phyloP scores from a whole-genome alignment of 2,797 vertebrate species.

The Semotilus atromaculatus region DNA sequence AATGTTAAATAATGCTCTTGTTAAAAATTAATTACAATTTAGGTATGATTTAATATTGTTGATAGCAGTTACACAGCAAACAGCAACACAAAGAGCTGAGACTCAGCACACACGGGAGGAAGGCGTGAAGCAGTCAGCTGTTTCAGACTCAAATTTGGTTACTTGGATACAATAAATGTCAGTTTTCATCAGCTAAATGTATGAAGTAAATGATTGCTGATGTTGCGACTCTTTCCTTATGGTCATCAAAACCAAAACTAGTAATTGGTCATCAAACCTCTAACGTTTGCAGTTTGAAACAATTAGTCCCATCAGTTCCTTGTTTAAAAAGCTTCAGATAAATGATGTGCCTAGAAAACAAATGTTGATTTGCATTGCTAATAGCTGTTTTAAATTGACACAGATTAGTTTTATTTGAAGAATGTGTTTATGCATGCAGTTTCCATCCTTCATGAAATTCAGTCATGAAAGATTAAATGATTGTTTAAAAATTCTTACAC shows the following conservation, averaged over 20 bases:
- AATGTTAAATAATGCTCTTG: background rate
- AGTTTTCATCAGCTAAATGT: slow-evolving; percentile 20
- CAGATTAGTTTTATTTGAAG: background rate
- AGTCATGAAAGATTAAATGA: too few relatives aligned
- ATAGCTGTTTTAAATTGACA: slow-evolving; percentile 2
- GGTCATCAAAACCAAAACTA: slow-evolving; percentile 12
- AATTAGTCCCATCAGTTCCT: background rate
- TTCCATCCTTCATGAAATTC: background rate
- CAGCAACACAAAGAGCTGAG: slow-evolving; percentile 10
- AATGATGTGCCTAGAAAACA: slow-evolving; percentile 18
- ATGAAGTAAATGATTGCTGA: slow-evolving; percentile 24
- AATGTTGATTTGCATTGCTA: slow-evolving; percentile 23
- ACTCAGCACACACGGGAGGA: slow-evolving; percentile 4
- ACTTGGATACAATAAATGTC: slow-evolving; percentile 28
- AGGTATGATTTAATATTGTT: background rate
- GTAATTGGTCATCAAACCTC: slow-evolving; percentile 25
- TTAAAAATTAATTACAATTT: background rate
- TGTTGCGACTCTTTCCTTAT: background rate
- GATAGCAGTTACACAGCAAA: background rate
- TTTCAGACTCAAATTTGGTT: slow-evolving; percentile 19
- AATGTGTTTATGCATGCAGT: slow-evolving; percentile 4
- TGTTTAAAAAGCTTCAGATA: slow-evolving; percentile 10
- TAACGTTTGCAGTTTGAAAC: slow-evolving; percentile 19
- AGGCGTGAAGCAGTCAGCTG: slow-evolving; percentile 17
- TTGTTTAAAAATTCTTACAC: too few relatives aligned